Conservation (phyloP, 2,888 invertebrate species). For the Mermis nigrescens region DNA sequence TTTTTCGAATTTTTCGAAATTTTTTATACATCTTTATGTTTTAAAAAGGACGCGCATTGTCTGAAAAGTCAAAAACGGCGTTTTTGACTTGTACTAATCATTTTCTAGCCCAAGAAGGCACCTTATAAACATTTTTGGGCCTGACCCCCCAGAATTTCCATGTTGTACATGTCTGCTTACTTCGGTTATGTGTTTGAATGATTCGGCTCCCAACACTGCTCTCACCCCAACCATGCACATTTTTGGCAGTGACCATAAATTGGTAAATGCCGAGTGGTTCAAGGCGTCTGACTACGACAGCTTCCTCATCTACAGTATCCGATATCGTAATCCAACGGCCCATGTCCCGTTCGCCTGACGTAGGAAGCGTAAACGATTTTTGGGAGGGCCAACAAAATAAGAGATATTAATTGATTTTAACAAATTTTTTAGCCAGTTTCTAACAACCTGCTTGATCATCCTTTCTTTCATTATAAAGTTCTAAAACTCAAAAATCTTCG, state of each 20-base stretch:
- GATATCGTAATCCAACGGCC: constrained; percentile 59
- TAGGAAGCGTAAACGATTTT: constrained; percentile 48
- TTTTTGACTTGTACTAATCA: too few species aligned
- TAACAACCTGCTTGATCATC: too few species aligned
- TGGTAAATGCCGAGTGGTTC: constrained; percentile 60
- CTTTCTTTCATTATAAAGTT: too few species aligned
- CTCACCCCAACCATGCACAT: constrained; percentile 80
- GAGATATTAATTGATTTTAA: background rate
- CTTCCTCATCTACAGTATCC: constrained; percentile 77
- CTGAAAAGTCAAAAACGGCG: too few species aligned
- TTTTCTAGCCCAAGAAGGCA: too few species aligned
- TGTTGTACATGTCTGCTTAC: too few species aligned
- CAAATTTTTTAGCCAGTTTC: background rate
- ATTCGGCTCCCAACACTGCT: constrained; percentile 50
- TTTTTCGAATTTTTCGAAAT: too few species aligned
- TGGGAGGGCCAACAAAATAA: too few species aligned
- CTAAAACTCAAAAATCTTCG: too few species aligned
- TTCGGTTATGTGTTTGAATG: constrained; percentile 26
- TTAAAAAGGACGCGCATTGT: background rate
- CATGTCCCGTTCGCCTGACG: constrained; percentile 46
- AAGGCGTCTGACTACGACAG: constrained; percentile 61
- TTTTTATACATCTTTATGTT: too few species aligned
- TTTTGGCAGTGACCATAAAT: constrained; percentile 67
- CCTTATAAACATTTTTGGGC: too few species aligned
- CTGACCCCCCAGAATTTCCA: too few species aligned